A percentile compares a stretch with the other conserved stretches of the same genome.
These are phyloP conservation scores for Drosophila auraria DNA, from an alignment of 1,140 invertebrate species.

Conservation along the genomic window DNA sequence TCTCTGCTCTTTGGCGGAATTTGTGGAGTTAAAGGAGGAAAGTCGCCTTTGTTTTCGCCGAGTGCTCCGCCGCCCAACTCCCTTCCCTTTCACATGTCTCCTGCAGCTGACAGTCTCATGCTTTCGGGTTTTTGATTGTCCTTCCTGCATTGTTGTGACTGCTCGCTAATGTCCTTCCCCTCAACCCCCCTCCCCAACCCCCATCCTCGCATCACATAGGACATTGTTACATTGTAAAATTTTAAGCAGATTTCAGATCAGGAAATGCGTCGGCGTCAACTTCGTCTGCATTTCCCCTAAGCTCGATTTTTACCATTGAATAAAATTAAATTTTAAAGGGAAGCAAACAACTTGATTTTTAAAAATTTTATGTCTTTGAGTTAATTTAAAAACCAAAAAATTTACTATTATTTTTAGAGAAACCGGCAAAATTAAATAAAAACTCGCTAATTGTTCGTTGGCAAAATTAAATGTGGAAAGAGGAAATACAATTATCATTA, in stretches of 20 bases:
- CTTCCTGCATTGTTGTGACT: slow-evolving; percentile 60
- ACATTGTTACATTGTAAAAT: slow-evolving; percentile 55
- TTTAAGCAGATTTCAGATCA: slow-evolving; percentile 54
- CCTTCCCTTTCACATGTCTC: slow-evolving; percentile 22
- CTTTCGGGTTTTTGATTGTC: slow-evolving; percentile 38
- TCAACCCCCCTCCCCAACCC: neutral
- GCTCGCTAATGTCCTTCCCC: slow-evolving; percentile 53
- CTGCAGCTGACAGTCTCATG: slow-evolving; percentile 52
- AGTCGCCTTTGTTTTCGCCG: slow-evolving; percentile 56
- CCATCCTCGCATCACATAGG: slow-evolving; percentile 11
- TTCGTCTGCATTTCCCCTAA: neutral
- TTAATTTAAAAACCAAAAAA: too few relatives aligned
- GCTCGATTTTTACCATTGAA: neutral
- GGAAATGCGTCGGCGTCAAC: slow-evolving; percentile 1
- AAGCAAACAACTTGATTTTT: too few relatives aligned
- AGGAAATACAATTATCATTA: too few relatives aligned
- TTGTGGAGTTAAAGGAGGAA: slow-evolving; percentile 33
- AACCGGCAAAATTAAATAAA: too few relatives aligned
- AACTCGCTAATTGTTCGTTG: too few relatives aligned
- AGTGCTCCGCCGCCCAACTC: slow-evolving; percentile 33
- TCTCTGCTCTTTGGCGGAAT: slow-evolving; percentile 34
- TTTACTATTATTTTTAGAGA: too few relatives aligned
- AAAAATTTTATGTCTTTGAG: too few relatives aligned
- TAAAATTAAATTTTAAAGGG: neutral
- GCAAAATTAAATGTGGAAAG: too few relatives aligned